These are phyloP conservation scores for Desoria tigrina DNA, from an alignment of 2,888 invertebrate species.

Conservation along the genomic window DNA sequence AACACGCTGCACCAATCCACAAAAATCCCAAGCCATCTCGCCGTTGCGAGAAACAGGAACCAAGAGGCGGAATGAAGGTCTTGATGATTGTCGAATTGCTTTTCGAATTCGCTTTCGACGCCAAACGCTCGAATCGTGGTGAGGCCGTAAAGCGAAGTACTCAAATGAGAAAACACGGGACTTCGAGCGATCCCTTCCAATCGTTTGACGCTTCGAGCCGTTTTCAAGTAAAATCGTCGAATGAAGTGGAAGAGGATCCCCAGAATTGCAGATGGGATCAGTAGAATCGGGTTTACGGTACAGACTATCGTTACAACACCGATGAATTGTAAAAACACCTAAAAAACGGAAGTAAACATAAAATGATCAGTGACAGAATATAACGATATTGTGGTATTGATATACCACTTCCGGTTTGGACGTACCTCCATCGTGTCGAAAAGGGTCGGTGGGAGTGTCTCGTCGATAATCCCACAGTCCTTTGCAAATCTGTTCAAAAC, in stretches of 20 bases:
- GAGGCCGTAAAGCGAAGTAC: conserved; percentile 50
- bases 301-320: conserved; percentile 47
- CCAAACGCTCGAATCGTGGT: conserved; percentile 71
- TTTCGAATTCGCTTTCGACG: conserved; percentile 73
- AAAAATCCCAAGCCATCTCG: conserved; percentile 90
- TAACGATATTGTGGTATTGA: too few species aligned
- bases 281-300: conserved; percentile 45
- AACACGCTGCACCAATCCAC: conserved; percentile 83
- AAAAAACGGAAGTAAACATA: neutral
- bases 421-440: conserved; percentile 50
- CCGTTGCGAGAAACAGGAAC: conserved; percentile 84
- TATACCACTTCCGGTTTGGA: neutral
- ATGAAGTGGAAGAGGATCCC: conserved; percentile 57
- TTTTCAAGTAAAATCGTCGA: conserved; percentile 58
- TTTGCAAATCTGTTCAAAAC: conserved; percentile 16
- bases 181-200: conserved; percentile 58
- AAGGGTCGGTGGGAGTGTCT: conserved; percentile 44
- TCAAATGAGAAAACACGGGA: conserved; percentile 53
- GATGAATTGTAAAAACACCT: conserved; percentile 55
- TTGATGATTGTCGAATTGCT: conserved; percentile 73
- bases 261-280: conserved; percentile 56
- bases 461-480: conserved; percentile 42
- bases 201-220: conserved; percentile 60
- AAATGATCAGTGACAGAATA: too few species aligned
- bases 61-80: conserved; percentile 68